These are phyloP conservation scores for Sebastolobus altivelis DNA, from an alignment of 2,797 vertebrate species.

Conservation along the genomic window DNA sequence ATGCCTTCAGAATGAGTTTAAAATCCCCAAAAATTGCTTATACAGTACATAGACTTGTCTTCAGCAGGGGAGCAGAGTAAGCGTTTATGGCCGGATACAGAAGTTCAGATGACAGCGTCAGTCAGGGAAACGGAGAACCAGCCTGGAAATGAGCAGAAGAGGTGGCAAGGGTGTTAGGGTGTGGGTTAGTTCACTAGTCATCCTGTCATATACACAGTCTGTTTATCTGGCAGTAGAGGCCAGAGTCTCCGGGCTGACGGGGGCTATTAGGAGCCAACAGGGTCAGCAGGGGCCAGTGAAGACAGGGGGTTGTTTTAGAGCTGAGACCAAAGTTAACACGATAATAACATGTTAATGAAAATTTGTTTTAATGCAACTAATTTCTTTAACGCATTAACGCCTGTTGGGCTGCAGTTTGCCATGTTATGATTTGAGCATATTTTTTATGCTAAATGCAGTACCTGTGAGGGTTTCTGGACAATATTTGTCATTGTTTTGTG, in stretches of 20 bases:
- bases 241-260: not conserved
- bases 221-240: conserved; percentile 44
- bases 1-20: conserved; percentile 13
- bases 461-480: no score
- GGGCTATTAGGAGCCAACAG: not conserved
- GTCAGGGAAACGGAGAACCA: not conserved
- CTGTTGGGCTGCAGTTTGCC: no score
- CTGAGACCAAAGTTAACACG: not conserved
- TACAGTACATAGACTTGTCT: conserved; percentile 18
- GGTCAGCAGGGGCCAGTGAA: conserved; percentile 13
- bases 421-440: no score
- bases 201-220: not conserved
- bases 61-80: conserved; percentile 35
- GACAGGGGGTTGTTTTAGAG: conserved; percentile 40
- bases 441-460: no score
- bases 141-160: conserved; percentile 16
- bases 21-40: conserved; percentile 23
- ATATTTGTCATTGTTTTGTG: no score
- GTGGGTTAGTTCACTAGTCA: conserved; percentile 10
- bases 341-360: no score
- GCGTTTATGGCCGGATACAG: conserved; percentile 20
- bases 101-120: conserved; percentile 32
- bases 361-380: no score
- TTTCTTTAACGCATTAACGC: no score
- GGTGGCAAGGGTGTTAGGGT: not conserved